Evolutionary conservation across 2,888 invertebrate species (phyloP), one percentile per base, ranked within the genome.

Genomic region (Callosobruchus maculatus): DNA sequence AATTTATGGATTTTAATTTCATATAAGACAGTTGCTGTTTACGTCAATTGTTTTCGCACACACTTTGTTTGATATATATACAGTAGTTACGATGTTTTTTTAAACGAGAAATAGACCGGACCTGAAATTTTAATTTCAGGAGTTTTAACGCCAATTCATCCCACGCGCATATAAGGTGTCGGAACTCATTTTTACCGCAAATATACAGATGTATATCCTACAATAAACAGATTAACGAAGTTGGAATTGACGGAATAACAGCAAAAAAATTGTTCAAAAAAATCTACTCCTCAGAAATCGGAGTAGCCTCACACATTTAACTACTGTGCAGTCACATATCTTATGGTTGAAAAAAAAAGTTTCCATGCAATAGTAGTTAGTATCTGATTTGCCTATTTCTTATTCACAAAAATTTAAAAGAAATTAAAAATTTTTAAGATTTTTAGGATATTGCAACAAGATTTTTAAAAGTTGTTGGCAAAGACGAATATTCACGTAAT

Each of bases 61-160:
- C 49, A 7, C 49, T 49, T 49, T 49, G 49, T 49, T 49, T 3
- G 13, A 49, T 30, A 9, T 5, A 5, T 5, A 5, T 49, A 49
- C 49, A 49, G 18, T 49, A 49, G 49, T 49, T 7, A 68, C 68
- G 68, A 18, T 68, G 9, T 68, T 68, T 68, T 68, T 4, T 4
- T 67, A n/a, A 68, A 21, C 2, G 68, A 3, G 22, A 68, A 21
- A 68, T 68, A 68, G 76, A 78, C 81, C 77, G 76, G 76, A 80
- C 81, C 81, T 81, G 81, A 81, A 81, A 81, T 81, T 77, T 70
- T 81, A 81, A 80, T 81, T 81, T 81, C 81, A 80, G 81, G 81
- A 80, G 73, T 77, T 77, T 80, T 80, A 78, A 75, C 72, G 74
- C 76, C 78, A 74, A 77, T 77, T 76, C 74, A 80, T 78, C 77